Conservation (phyloP, 2,888 invertebrate species). For the Heterodera filipjevi region DNA sequence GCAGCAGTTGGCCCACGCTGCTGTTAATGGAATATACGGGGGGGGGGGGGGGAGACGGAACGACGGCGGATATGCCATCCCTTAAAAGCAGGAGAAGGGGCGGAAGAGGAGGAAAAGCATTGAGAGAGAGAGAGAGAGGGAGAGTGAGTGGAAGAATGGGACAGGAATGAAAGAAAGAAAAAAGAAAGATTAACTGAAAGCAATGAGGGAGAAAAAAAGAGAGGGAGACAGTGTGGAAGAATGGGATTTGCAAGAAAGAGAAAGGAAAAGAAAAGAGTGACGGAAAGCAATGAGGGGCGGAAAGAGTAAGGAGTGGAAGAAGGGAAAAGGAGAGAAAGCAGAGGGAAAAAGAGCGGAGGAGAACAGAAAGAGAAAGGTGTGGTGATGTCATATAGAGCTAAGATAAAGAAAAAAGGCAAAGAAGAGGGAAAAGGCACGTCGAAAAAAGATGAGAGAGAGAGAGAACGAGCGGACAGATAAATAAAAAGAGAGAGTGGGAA, state of each 20-base stretch:
- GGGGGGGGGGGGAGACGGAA: no score
- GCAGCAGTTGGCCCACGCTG: neutral
- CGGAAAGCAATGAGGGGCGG: no score
- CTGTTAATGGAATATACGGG: neutral
- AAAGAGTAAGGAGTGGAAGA: neutral
- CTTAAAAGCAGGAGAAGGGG: neutral
- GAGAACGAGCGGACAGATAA: no score
- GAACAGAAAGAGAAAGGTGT: no score
- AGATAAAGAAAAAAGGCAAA: no score
- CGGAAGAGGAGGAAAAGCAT: neutral
- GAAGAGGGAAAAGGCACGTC: no score
- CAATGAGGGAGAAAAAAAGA: neutral
- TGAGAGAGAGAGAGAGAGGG: neutral
- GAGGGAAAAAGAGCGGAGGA: neutral
- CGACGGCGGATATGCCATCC: neutral
- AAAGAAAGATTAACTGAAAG: neutral
- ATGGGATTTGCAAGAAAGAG: neutral
- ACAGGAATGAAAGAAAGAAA: neutral
- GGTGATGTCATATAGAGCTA: no score
- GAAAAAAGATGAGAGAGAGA: no score
- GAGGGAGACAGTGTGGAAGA: neutral
- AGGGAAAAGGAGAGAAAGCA: neutral
- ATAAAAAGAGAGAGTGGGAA: no score
- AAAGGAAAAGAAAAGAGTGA: neutral
- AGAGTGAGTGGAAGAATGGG: neutral